Percentiles rank a stretch among this genome's conserved stretches.
These are phyloP conservation scores for Gopherus flavomarginatus DNA, from an alignment of 2,113 vertebrate genomes.

Conservation along the genomic window DNA sequence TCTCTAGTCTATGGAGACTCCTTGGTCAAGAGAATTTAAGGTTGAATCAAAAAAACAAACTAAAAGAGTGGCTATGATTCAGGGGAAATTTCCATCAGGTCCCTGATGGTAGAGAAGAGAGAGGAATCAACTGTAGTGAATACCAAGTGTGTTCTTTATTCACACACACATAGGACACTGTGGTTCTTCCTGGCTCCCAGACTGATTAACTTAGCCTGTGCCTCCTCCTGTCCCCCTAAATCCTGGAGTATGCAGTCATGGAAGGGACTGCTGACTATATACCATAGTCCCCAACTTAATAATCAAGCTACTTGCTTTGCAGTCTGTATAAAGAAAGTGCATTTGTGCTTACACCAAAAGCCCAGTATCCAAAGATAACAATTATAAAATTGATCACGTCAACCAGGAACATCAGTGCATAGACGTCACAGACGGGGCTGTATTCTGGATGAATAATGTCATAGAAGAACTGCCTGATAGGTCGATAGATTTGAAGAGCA, in stretches of 20 bases:
- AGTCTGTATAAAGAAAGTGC: not conserved
- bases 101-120: not conserved
- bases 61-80: not conserved
- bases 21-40: not conserved
- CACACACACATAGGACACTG: not conserved
- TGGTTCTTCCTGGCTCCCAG: not conserved
- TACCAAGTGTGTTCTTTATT: rapidly evolving
- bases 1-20: not conserved
- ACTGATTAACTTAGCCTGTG: not conserved
- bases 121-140: not conserved
- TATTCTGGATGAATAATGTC: constrained; percentile 84
- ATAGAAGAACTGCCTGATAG: constrained; percentile 83
- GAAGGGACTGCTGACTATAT: too few relatives aligned
- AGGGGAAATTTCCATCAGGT: rapidly evolving
- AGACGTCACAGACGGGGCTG: constrained; percentile 78
- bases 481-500: constrained; percentile 76
- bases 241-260: not conserved
- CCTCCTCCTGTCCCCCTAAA: not conserved
- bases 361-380: constrained; percentile 82
- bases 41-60: not conserved
- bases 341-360: constrained; percentile 79
- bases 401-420: constrained; percentile 80
- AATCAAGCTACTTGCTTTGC: not conserved
- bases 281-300: not conserved
- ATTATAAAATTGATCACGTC: constrained; percentile 83